Conservation (phyloP, 2,797 vertebrate genomes). For the Typhlichthys subterraneus region DNA sequence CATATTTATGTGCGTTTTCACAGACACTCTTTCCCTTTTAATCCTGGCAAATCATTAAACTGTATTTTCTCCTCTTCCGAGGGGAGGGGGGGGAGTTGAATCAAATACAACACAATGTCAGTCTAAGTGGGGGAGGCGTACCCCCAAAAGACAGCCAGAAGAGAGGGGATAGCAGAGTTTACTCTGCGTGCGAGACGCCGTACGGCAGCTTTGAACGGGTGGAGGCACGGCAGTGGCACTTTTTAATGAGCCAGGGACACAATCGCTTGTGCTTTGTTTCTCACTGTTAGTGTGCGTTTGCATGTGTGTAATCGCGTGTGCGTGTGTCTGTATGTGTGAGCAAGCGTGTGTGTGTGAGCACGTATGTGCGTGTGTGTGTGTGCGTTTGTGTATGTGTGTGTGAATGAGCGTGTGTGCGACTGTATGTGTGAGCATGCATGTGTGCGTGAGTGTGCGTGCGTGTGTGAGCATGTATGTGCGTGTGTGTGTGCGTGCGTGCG, state of each 20-base stretch:
- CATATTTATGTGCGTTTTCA: conserved; percentile 79
- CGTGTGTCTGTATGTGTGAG: too few relatives aligned
- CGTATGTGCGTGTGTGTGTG: too few relatives aligned
- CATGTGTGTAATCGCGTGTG: too few relatives aligned
- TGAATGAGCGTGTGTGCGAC: conserved; percentile 28
- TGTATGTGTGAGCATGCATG: too few relatives aligned
- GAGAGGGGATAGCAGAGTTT: conserved; percentile 62
- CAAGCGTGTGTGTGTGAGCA: too few relatives aligned
- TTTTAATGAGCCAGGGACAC: conserved; percentile 72
- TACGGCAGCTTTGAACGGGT: conserved; percentile 54
- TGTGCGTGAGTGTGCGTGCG: too few relatives aligned
- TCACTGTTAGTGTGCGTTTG: background rate
- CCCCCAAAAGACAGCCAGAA: conserved; percentile 67
- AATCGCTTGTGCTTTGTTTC: conserved; percentile 53
- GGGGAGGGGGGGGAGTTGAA: conserved; percentile 35
- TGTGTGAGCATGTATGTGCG: too few relatives aligned
- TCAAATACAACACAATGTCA: conserved; percentile 78
- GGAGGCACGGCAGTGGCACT: conserved; percentile 49
- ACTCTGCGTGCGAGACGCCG: conserved; percentile 54
- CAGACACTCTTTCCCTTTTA: conserved; percentile 27
- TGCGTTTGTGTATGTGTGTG: background rate
- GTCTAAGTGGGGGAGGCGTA: conserved; percentile 67
- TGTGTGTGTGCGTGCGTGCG: background rate
- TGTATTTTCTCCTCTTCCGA: conserved; percentile 46
- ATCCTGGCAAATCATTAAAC: conserved; percentile 73